Evolutionary conservation across 2,113 vertebrate genomes (phyloP).

Genomic region (Aplodontia rufa): DNA sequence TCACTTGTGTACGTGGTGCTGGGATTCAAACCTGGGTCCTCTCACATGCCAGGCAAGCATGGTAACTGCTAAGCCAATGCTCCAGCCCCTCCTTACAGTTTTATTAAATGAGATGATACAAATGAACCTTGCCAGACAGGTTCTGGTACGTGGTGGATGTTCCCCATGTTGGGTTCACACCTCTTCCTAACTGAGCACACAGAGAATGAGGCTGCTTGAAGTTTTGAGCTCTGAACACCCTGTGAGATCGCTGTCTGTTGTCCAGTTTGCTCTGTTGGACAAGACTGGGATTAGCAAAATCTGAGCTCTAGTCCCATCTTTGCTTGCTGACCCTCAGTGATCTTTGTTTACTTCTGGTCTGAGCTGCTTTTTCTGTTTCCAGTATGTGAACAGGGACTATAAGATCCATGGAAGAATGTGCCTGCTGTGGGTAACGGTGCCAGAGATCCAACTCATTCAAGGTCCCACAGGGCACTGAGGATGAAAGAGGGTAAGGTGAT

Average conservation of each 20-base stretch:
- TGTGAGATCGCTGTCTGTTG: neutral
- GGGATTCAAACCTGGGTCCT: no score
- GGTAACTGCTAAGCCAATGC: no score
- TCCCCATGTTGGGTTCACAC: neutral
- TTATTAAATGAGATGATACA: neutral
- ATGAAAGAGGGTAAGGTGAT: neutral
- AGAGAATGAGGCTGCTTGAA: neutral
- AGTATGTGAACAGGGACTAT: neutral
- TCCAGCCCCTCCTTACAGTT: neutral
- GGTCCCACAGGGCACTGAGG: no score
- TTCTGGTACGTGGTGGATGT: accelerated
- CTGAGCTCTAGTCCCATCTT: neutral
- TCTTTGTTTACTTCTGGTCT: neutral
- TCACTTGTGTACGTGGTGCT: no score
- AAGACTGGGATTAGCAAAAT: neutral
- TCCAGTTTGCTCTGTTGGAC: neutral
- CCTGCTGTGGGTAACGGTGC: neutral
- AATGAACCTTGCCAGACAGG: neutral
- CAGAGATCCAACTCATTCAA: neutral
- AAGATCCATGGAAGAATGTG: neutral
- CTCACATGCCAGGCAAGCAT: no score
- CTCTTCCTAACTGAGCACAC: neutral
- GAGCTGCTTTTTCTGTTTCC: constrained; percentile 11
- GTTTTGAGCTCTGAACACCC: neutral
- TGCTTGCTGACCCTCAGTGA: neutral